Evolutionary conservation across 2,797 vertebrate species (phyloP).

Genomic region (Neostethus bicornis): DNA sequence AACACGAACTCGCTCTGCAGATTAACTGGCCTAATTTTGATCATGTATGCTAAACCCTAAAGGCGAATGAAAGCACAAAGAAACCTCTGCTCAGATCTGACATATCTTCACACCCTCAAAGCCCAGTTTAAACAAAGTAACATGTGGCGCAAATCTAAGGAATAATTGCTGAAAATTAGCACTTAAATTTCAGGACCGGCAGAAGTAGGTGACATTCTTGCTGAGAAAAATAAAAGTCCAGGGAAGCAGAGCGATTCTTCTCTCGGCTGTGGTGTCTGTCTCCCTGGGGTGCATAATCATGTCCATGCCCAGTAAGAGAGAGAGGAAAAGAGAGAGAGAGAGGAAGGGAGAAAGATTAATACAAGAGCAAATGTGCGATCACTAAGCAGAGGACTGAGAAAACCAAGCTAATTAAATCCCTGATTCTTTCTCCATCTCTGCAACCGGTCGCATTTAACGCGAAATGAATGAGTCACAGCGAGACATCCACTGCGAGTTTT

Average conservation of each 20-base stretch:
- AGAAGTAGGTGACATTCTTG: slow-evolving; percentile 73
- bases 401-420: slow-evolving; percentile 66
- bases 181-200: slow-evolving; percentile 56
- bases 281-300: slow-evolving; percentile 60
- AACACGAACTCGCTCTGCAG: slow-evolving; percentile 13
- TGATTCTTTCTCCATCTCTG: slow-evolving; percentile 43
- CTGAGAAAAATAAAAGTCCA: slow-evolving; percentile 68
- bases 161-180: slow-evolving; percentile 17
- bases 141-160: background rate
- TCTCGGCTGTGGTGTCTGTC: slow-evolving; percentile 46
- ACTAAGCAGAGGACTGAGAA: slow-evolving; percentile 24
- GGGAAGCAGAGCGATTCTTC: slow-evolving; percentile 59
- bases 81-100: slow-evolving; percentile 24
- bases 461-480: slow-evolving; percentile 76
- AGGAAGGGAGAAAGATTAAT: slow-evolving; percentile 11
- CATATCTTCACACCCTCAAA: slow-evolving; percentile 19
- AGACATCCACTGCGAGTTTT: slow-evolving; percentile 69
- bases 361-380: slow-evolving; percentile 28
- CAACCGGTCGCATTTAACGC: slow-evolving; percentile 60
- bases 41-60: slow-evolving; percentile 40
- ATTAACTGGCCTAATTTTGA: slow-evolving; percentile 42
- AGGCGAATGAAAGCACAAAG: slow-evolving; percentile 24
- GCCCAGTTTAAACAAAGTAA: background rate
- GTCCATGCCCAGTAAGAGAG: slow-evolving; percentile 32
- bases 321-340: background rate